These are phyloP conservation scores for Heliothis peltigera DNA, from an alignment of 2,888 invertebrate species.

Conservation along the genomic window DNA sequence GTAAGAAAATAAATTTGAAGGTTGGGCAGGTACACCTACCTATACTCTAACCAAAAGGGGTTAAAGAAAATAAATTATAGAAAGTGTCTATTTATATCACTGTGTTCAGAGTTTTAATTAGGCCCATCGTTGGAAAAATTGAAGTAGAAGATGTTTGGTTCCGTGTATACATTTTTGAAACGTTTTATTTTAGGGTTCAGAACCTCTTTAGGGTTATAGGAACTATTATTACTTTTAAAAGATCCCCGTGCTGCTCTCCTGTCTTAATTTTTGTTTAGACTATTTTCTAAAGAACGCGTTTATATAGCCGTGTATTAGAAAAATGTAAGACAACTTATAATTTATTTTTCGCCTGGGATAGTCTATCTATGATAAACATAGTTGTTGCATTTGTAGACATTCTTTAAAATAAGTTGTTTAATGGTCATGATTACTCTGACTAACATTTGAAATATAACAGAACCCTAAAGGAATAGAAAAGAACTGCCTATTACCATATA, in stretches of 20 bases:
- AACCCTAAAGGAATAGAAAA: slow-evolving; percentile 24
- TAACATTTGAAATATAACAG: not conserved
- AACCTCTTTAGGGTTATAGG: too few species aligned
- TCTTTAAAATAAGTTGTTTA: too few species aligned
- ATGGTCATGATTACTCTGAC: not conserved
- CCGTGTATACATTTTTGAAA: not conserved
- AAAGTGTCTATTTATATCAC: slow-evolving; percentile 15
- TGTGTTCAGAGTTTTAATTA: not conserved
- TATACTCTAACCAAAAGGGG: not conserved
- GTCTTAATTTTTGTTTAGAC: too few species aligned
- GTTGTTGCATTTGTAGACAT: too few species aligned
- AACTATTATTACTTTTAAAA: too few species aligned
- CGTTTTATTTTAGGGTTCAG: too few species aligned
- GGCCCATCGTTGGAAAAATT: rapidly evolving
- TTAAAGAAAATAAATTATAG: slow-evolving; percentile 2
- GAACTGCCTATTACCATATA: not conserved
- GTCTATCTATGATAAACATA: too few species aligned
- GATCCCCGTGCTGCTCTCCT: too few species aligned
- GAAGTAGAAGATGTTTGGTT: slow-evolving; percentile 2
- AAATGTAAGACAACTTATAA: too few species aligned
- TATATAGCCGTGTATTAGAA: too few species aligned
- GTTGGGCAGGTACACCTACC: not conserved
- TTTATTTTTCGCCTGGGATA: too few species aligned
- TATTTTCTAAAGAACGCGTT: too few species aligned
- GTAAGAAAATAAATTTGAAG: not conserved